Evolutionary conservation across 2,797 vertebrate species (phyloP).

Genomic region (Mus minutoides): DNA sequence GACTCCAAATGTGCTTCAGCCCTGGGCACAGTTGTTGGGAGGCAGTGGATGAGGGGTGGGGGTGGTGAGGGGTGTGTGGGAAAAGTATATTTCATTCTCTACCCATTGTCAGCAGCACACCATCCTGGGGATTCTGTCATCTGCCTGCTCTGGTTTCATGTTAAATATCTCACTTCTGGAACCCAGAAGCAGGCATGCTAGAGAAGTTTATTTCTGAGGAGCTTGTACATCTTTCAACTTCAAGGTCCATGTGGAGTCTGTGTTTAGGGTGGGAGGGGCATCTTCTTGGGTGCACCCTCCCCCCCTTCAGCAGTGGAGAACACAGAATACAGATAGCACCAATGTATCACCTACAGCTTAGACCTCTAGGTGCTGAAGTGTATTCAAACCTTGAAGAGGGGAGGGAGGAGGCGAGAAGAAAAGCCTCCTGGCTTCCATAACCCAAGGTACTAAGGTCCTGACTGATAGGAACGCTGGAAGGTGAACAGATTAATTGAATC

Average conservation of each 20-base stretch:
- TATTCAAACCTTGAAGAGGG: background rate
- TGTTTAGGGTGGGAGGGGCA: background rate
- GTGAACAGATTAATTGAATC: background rate
- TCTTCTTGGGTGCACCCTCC: background rate
- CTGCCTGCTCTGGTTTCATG: background rate
- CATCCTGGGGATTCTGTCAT: background rate
- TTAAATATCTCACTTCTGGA: background rate
- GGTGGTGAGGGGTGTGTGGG: too few relatives aligned
- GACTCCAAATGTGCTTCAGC: background rate
- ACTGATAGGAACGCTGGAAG: fast-evolving
- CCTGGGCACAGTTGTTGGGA: background rate
- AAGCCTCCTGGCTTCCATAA: too few relatives aligned
- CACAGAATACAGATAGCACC: too few relatives aligned
- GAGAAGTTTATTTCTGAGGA: background rate
- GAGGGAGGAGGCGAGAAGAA: background rate
- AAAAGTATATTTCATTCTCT: background rate
- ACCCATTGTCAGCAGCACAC: background rate
- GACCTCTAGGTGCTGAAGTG: background rate
- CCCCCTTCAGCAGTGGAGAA: background rate
- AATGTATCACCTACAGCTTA: background rate
- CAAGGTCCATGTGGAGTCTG: background rate
- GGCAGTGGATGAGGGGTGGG: too few relatives aligned
- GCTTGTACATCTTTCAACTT: background rate
- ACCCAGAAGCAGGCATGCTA: background rate
- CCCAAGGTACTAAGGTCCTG: background rate